Evolutionary conservation across 2,888 invertebrate species (phyloP), one percentile per base, ranked within the genome.

Genomic region (Pseudanteris insignis): DNA sequence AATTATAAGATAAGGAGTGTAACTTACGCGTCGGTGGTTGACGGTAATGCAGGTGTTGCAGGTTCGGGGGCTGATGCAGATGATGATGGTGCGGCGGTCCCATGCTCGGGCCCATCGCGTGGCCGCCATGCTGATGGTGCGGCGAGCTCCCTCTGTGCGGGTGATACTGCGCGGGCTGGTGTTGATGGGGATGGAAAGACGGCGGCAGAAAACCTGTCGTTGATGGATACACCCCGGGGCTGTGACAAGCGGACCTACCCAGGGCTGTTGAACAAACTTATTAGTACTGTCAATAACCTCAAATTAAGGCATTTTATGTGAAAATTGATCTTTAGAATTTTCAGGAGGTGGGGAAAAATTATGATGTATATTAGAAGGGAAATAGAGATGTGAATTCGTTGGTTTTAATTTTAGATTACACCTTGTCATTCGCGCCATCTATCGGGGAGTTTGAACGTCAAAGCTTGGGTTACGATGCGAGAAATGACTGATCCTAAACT

Each of bases 61-160:
- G 68, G 66, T 75, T 77, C 62, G 78, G 76, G 58, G 77, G 67
- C 61, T 79, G 76, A 43, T 76, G 77, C 46, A 78, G 74, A 57
- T 78, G 78, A 41, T 76, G 76, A 40, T 77, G 77, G 54, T 76
- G 78, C 2, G 79, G 79, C 34, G 79, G 79, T 51, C 78, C 79
- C 79, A 79, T 79, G 5, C 76, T 59, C n/a, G 78, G 73, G 21
- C 74, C 72, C 75, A 78, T 76, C 12, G 68, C 66, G 60, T 78
- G 78, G 48, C 67, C 70, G 46, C 69, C 70, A 63, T 76, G 78
- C 10, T 75, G 74, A 63, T 75, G 77, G 55, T 77, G 78, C 5
- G 77, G 77, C 54, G 77, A 76, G 47, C 75, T 73, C 57, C 78
- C 78, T 69, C 78, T 72, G 68, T 78, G 78, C 43, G 75, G 75